Conservation (phyloP, 2,888 invertebrate genomes). For the Andrena fulva region DNA sequence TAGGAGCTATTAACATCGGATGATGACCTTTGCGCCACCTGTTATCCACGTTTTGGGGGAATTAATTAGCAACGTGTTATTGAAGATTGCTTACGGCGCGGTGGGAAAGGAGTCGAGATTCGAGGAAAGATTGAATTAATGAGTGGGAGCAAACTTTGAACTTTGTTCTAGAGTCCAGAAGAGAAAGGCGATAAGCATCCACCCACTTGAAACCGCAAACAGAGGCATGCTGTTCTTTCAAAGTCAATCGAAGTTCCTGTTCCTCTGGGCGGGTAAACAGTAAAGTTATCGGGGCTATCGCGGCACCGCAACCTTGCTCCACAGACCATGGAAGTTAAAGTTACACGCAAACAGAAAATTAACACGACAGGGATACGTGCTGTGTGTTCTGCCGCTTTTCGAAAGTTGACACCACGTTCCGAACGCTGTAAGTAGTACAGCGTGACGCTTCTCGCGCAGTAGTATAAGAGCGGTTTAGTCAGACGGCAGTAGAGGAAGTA, state of each 20-base stretch:
- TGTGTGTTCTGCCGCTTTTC: background rate
- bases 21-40: no score
- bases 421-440: background rate
- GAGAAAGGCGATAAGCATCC: background rate
- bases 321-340: background rate
- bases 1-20: no score
- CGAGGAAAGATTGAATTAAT: no score
- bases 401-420: background rate
- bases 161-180: background rate
- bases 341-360: conserved; percentile 25
- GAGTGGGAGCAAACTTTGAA: background rate
- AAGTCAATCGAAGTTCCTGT: conserved; percentile 5
- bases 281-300: conserved; percentile 15
- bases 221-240: background rate
- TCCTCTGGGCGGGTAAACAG: conserved; percentile 8
- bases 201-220: background rate
- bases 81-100: no score
- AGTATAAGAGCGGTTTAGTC: background rate
- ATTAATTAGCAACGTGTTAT: no score
- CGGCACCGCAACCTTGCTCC: conserved; percentile 22
- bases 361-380: background rate
- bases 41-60: no score
- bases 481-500: background rate
- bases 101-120: no score
- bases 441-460: background rate